Conservation (phyloP, 2,797 vertebrate genomes). For the Ataeniobius toweri region DNA sequence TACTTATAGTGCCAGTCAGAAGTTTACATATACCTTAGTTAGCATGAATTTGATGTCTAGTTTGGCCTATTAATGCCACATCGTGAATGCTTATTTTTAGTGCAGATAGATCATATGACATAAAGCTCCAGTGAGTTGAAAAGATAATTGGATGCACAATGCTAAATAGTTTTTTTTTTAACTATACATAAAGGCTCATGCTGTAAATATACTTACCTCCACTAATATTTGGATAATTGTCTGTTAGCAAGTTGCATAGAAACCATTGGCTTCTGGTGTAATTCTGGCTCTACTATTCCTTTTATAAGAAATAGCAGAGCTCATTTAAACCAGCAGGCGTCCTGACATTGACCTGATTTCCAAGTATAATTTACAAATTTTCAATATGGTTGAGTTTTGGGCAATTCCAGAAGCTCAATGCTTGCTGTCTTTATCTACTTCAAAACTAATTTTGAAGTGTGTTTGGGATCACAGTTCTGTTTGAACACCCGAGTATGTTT, state of each 20-base stretch:
- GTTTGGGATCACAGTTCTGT: background rate
- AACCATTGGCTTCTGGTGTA: background rate
- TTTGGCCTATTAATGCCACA: background rate
- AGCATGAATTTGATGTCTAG: background rate
- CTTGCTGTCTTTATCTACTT: background rate
- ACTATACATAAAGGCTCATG: background rate
- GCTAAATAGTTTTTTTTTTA: background rate
- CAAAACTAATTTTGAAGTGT: background rate
- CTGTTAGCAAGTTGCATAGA: background rate
- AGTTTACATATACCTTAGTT: background rate
- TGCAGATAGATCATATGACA: background rate
- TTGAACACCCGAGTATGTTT: background rate
- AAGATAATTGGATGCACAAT: background rate
- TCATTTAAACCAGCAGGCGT: background rate
- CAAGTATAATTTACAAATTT: background rate
- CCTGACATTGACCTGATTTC: background rate
- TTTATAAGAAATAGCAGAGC: background rate
- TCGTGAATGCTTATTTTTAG: background rate
- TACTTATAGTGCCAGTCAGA: background rate
- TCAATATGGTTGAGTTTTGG: background rate
- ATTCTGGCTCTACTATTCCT: background rate
- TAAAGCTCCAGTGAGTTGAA: background rate
- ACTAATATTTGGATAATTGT: background rate
- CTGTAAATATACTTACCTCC: background rate
- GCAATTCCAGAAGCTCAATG: background rate